Evolutionary conservation across 2,113 vertebrate genomes (phyloP).

Genomic region (Chloroceryle aenea): DNA sequence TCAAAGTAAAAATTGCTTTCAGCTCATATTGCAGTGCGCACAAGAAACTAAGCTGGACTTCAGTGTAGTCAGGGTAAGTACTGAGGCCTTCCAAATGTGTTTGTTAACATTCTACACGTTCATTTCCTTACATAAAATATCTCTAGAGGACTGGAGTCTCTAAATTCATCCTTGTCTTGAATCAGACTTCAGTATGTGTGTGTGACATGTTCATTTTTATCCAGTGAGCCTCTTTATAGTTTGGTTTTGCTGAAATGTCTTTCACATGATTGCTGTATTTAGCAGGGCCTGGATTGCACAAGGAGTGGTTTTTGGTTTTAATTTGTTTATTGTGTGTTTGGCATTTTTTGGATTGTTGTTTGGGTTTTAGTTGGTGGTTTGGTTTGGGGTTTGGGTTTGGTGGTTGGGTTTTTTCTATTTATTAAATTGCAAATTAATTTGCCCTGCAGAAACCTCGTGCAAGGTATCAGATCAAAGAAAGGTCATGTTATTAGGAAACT

Average conservation of each 20-base stretch:
- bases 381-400: not conserved
- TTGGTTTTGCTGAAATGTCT: constrained; percentile 18
- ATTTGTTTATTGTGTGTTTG: not conserved
- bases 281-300: not conserved
- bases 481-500: not conserved
- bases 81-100: constrained; percentile 62
- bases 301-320: not conserved
- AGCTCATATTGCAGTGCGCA: constrained; percentile 98
- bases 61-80: constrained; percentile 97
- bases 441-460: not conserved
- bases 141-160: constrained; percentile 14
- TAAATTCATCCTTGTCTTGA: not conserved
- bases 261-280: constrained; percentile 9
- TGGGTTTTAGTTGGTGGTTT: not conserved
- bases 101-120: constrained; percentile 45
- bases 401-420: not conserved
- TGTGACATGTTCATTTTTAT: constrained; percentile 35
- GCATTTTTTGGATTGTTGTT: not conserved
- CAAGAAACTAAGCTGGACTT: constrained; percentile 99
- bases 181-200: not conserved
- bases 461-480: not conserved
- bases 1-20: constrained; percentile 99
- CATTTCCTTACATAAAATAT: constrained; percentile 44
- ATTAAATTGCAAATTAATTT: not conserved
- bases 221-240: not conserved